Evolutionary conservation across 2,113 vertebrate species (phyloP).

Genomic region (Chunga burmeisteri): DNA sequence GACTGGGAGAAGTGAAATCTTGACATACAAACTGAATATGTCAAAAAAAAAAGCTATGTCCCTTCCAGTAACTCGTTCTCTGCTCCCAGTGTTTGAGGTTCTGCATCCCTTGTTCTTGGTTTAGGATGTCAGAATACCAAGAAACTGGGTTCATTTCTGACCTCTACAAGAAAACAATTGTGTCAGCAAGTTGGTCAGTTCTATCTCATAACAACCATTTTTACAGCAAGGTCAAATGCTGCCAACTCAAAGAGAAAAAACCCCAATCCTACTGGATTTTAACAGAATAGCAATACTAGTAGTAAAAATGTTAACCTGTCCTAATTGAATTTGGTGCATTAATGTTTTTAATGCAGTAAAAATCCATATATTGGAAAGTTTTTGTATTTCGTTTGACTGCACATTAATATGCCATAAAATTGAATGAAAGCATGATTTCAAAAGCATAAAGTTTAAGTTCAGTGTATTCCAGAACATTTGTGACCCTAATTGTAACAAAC

Average conservation of each 20-base stretch:
- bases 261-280: not conserved
- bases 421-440: not conserved
- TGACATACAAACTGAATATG: not conserved
- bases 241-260: not conserved
- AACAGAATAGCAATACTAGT: not conserved
- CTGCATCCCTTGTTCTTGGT: not conserved
- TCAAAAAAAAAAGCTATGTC: rapidly evolving
- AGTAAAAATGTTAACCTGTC: not conserved
- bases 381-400: not conserved
- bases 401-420: not conserved
- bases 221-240: not conserved
- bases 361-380: not conserved
- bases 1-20: not conserved
- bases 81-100: not conserved
- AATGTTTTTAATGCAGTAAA: not conserved
- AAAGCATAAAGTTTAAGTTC: not conserved
- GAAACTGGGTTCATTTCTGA: not conserved
- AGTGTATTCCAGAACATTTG: not conserved
- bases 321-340: not conserved
- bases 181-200: not conserved
- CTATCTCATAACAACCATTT: not conserved
- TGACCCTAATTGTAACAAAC: not conserved
- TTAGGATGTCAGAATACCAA: not conserved
- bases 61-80: not conserved
- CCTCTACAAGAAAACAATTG: not conserved